A percentile compares a stretch with the other conserved stretches of the same genome.
Conservation (phyloP, 2,888 invertebrate species). For the Morpho helenor region DNA sequence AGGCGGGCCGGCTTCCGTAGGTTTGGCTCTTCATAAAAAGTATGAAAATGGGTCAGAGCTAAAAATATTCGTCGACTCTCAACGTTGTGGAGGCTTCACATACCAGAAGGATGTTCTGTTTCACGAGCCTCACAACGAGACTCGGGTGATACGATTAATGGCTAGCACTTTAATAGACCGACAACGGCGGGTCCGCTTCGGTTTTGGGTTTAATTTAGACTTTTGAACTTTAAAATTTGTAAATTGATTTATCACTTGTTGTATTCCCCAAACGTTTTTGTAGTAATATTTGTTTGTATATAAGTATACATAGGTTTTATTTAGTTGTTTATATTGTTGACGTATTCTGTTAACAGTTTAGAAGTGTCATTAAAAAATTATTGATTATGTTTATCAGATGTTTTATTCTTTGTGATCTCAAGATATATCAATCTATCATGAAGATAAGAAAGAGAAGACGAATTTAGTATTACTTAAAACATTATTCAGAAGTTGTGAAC, state of each 20-base stretch:
- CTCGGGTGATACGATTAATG: constrained; percentile 52
- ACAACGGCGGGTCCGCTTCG: constrained; percentile 59
- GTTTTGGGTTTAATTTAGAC: constrained; percentile 65
- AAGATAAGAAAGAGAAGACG: no score
- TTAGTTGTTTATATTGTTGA: constrained; percentile 59
- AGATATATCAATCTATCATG: no score
- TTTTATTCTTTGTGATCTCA: no score
- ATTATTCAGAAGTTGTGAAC: no score
- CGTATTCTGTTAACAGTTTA: constrained; percentile 41
- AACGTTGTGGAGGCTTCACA: constrained; percentile 66
- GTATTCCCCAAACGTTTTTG: constrained; percentile 39
- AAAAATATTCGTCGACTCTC: constrained; percentile 67
- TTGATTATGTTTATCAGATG: constrained; percentile 12
- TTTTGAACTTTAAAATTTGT: constrained; percentile 42
- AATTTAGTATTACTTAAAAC: no score
- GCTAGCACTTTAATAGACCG: constrained; percentile 62
- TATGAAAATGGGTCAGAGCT: constrained; percentile 57
- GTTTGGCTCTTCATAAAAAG: constrained; percentile 58
- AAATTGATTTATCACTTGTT: constrained; percentile 7
- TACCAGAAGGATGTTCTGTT: constrained; percentile 61
- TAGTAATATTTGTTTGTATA: constrained; percentile 71
- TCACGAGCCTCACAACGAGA: constrained; percentile 52
- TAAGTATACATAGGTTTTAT: constrained; percentile 78
- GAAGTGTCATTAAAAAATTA: constrained; percentile 51
- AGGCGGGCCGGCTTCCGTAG: constrained; percentile 46